Percentiles rank a stretch among this genome's conserved stretches.
Conservation (phyloP, 2,888 invertebrate species). For the Hypsopygia costalis region DNA sequence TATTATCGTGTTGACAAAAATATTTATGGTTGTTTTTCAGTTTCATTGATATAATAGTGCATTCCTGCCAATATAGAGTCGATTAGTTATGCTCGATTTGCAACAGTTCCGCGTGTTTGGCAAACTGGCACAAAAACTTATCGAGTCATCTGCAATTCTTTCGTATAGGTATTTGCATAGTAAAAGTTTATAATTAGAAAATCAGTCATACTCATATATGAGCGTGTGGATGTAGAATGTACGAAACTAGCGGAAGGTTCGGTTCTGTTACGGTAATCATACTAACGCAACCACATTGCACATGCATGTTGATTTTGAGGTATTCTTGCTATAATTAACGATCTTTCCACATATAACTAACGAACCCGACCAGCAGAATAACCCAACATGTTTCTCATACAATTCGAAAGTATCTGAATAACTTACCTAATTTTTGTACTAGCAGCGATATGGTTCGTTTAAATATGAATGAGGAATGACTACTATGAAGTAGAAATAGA, state of each 20-base stretch:
- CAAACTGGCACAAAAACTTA: constrained; percentile 14
- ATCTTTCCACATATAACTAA: not conserved
- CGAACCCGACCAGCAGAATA: not conserved
- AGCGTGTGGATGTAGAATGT: constrained; percentile 20
- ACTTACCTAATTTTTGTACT: no score
- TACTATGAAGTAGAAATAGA: no score
- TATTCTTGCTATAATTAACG: constrained; percentile 20
- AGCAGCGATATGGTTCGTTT: no score
- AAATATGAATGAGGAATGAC: no score
- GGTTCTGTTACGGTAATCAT: constrained; percentile 27
- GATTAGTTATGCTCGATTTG: constrained; percentile 5
- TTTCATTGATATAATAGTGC: no score
- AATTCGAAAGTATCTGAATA: no score
- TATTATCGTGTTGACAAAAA: no score
- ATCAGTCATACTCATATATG: constrained; percentile 30
- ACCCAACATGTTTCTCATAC: not conserved
- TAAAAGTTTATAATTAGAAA: constrained; percentile 41
- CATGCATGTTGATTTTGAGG: constrained; percentile 26
- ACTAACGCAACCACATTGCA: constrained; percentile 13
- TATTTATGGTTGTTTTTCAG: no score
- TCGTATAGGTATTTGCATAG: constrained; percentile 31
- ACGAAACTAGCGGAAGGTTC: constrained; percentile 31
- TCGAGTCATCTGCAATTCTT: constrained; percentile 16
- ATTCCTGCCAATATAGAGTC: not conserved
- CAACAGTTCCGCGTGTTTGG: constrained; percentile 7